Conservation (phyloP, 2,888 invertebrate genomes). For the Polia nebulosa region DNA sequence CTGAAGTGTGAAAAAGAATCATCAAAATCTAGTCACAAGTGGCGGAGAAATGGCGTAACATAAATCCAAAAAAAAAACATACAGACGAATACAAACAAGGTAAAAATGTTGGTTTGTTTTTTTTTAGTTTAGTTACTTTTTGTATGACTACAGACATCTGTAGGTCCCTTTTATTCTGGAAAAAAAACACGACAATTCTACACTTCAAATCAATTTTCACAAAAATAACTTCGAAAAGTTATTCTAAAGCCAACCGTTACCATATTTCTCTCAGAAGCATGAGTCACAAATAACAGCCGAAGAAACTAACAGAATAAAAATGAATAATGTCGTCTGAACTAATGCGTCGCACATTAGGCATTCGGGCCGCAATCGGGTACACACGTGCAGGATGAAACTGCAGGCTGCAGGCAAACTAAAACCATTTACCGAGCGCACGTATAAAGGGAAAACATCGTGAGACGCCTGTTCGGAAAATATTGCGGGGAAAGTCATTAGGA, state of each 20-base stretch:
- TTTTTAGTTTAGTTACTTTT: no score
- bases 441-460: slow-evolving; percentile 68
- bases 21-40: no score
- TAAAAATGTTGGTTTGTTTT: no score
- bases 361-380: slow-evolving; percentile 72
- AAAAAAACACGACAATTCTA: background rate
- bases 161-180: background rate
- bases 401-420: slow-evolving; percentile 72
- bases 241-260: slow-evolving; percentile 5
- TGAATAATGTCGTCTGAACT: slow-evolving; percentile 75
- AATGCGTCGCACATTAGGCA: slow-evolving; percentile 76
- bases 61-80: no score
- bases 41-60: no score
- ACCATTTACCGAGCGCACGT: slow-evolving; percentile 69
- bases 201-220: background rate
- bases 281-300: slow-evolving; percentile 62
- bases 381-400: slow-evolving; percentile 72
- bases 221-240: background rate
- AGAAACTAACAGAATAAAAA: slow-evolving; percentile 72
- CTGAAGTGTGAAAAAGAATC: no score
- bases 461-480: slow-evolving; percentile 71
- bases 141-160: no score
- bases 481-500: slow-evolving; percentile 70
- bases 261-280: slow-evolving; percentile 32
- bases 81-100: no score